phyloP scores from a whole-genome alignment of 37 sponge, comb jelly and placozoan genomes.

The Haliclona indistincta region DNA sequence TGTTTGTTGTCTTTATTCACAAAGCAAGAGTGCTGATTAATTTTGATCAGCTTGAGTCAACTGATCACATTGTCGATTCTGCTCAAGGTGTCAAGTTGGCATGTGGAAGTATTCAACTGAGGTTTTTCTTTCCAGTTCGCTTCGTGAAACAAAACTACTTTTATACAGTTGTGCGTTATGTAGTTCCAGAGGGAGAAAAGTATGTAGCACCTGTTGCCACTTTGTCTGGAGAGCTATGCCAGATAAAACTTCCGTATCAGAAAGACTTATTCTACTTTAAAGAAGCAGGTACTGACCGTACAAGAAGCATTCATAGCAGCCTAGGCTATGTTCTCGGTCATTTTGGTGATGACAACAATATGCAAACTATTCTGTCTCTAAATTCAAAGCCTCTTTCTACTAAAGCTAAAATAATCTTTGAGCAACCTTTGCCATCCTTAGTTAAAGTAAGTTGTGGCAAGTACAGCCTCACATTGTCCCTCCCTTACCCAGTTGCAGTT shows the following conservation, averaged over 20 bases:
- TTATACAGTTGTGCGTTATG: neutral
- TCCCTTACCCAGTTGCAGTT: constrained; percentile 26
- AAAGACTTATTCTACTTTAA: no score
- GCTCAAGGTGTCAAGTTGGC: neutral
- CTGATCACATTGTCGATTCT: neutral
- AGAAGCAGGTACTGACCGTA: no score
- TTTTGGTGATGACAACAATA: constrained; percentile 9
- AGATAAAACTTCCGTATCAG: no score
- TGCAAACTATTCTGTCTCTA: constrained; percentile 14
- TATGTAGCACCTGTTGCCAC: neutral
- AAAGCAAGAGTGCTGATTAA: neutral
- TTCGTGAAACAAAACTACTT: neutral
- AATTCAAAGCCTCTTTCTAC: neutral
- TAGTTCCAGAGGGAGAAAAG: no score
- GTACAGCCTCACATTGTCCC: neutral
- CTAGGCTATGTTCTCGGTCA: constrained; percentile 6
- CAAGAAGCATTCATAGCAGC: no score
- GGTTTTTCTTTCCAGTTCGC: neutral
- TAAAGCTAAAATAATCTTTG: neutral
- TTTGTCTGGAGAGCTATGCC: neutral
- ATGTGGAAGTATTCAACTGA: neutral
- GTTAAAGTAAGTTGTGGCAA: constrained; percentile 1
- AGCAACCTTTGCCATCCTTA: neutral
- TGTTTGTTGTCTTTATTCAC: neutral
- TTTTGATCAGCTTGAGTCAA: neutral